Conservation (phyloP, 2,797 vertebrate genomes). For the Fratercula arctica region DNA sequence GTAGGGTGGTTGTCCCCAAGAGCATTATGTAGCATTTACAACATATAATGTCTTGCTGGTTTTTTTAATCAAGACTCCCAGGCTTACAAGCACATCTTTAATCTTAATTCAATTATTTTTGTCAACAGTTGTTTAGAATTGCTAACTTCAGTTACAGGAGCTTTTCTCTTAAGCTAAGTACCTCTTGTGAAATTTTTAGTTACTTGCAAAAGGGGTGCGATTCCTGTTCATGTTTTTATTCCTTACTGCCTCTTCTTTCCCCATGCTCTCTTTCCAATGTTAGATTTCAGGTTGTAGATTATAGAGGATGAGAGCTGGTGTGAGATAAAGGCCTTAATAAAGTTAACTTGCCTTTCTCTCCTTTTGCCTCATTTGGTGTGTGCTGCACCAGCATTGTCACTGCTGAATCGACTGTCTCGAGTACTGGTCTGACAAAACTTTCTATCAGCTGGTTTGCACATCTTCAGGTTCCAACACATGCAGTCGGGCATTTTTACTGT, state of each 20-base stretch:
- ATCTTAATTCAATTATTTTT: not conserved
- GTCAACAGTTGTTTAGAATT: not conserved
- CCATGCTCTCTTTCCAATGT: not conserved
- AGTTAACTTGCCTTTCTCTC: not conserved
- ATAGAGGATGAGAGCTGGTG: not conserved
- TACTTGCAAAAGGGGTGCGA: not conserved
- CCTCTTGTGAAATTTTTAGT: not conserved
- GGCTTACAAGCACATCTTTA: not conserved
- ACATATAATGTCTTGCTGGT: not conserved
- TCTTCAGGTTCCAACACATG: not conserved
- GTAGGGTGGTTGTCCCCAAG: not conserved
- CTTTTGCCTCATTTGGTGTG: not conserved
- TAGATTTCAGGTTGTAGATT: not conserved
- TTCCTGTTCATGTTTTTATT: not conserved
- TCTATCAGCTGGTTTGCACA: not conserved
- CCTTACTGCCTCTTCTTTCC: not conserved
- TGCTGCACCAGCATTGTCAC: not conserved
- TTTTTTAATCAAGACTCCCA: not conserved
- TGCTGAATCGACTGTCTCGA: not conserved
- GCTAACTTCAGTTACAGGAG: not conserved
- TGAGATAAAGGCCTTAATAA: not conserved
- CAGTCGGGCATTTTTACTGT: not conserved
- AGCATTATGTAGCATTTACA: not conserved
- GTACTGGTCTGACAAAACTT: not conserved
- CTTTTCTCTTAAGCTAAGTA: not conserved